phyloP scores from a whole-genome alignment of 2,797 vertebrate genomes.

The Etheostoma perlongum region DNA sequence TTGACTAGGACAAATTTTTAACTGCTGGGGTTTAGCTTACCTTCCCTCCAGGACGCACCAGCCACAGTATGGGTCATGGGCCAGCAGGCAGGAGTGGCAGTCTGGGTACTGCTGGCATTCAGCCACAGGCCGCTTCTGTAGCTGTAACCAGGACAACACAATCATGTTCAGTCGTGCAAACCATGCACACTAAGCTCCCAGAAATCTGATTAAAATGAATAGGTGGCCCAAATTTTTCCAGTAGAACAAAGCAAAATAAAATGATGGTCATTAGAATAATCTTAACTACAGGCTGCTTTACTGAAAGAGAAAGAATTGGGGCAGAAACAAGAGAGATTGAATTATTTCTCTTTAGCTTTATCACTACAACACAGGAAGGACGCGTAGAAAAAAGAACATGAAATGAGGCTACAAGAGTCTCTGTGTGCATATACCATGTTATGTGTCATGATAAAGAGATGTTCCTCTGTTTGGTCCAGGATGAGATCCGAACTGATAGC shows the following conservation, averaged over 20 bases:
- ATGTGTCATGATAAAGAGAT: conserved; percentile 95
- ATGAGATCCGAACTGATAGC: conserved; percentile 91
- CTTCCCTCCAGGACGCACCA: conserved; percentile 97
- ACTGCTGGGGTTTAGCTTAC: conserved; percentile 77
- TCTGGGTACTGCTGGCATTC: conserved; percentile 91
- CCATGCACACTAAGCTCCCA: conserved; percentile 41
- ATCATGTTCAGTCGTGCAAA: conserved; percentile 48
- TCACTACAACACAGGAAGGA: background rate
- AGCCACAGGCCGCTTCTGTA: conserved; percentile 93
- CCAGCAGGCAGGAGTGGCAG: conserved; percentile 91
- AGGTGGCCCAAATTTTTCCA: conserved; percentile 60
- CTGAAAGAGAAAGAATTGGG: conserved; percentile 34
- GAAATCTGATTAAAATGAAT: conserved; percentile 68
- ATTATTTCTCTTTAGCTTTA: conserved; percentile 13
- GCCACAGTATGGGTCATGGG: conserved; percentile 95
- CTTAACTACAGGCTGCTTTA: conserved; percentile 15
- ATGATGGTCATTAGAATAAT: conserved; percentile 63
- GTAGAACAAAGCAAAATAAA: conserved; percentile 60
- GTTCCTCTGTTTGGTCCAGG: conserved; percentile 90
- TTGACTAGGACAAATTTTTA: background rate
- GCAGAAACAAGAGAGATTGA: conserved; percentile 35
- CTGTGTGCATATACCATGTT: conserved; percentile 83
- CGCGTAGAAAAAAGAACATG: background rate
- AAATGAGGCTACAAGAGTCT: background rate
- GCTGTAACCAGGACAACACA: conserved; percentile 80